Evolutionary conservation across 2,113 vertebrate genomes (phyloP), one percentile per base, ranked within the genome.

Genomic region (Oncorhynchus tshawytscha): DNA sequence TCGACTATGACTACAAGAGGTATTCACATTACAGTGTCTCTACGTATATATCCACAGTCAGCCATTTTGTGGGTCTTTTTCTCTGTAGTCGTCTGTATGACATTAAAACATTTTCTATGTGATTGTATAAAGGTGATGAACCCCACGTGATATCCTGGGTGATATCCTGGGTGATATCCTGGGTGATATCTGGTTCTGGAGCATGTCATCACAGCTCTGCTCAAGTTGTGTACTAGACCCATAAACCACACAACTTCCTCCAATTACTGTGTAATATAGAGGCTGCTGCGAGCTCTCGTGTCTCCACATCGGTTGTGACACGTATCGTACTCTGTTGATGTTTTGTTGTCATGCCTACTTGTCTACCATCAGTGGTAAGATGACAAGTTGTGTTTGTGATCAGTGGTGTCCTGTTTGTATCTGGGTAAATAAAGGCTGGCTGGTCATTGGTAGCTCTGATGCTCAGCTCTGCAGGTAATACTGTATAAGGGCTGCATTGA

Each of bases 1-100:
- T 89, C 77, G 81, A 91, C 90, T 90, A 83, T 95, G 95, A 95
- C 86, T 91, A 89, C 65, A 92, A 95, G 94, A 96, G 93, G 94
- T 95, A 95, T 90, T 92, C 79, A 62, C 59, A 16, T 31, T 48
- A 77, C 82, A 75, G 84, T 73, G 81, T 82, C 8, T 89, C 39
- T 45, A 45, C 39, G 39, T 45, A 45, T 45, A 45, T 45, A 2
- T 45, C 9, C 39, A 45, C 39, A 45, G 85, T 89, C 82, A 67
- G 82, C 74, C 88, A 81, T 90, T 84, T 74, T 81, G 89, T 88
- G 86, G 39, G 89, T 89, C 85, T 76, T 83, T 25, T 31, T 29
- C 27, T 9, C 80, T 73, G 76, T 75, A 84, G 66, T 75, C 81
- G 88, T 85, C 39, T 45, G 39, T 45, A 45, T 16, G 81, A 87